Percentiles rank a stretch among this genome's conserved stretches.
Evolutionary conservation across 2,113 vertebrate genomes (phyloP).

Genomic region (Puma concolor): DNA sequence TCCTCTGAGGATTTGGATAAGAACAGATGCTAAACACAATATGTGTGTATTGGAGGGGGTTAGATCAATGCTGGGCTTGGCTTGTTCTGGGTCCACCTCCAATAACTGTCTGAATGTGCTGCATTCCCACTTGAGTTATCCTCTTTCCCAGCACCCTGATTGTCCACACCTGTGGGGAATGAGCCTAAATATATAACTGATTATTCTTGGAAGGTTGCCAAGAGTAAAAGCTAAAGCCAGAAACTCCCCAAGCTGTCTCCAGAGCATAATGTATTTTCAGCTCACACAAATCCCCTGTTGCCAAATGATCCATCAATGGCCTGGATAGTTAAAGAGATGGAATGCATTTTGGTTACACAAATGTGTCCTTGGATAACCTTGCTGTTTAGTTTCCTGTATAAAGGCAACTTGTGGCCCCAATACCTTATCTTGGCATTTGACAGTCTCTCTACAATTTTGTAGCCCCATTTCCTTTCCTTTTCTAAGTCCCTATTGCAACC

Average conservation of each 20-base stretch:
- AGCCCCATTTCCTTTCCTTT: not conserved
- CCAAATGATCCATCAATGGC: conserved; percentile 22
- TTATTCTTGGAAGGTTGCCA: conserved; percentile 66
- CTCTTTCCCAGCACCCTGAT: not conserved
- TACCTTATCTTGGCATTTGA: not conserved
- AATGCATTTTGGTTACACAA: not conserved
- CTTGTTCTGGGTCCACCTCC: not conserved
- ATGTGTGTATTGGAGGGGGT: not conserved
- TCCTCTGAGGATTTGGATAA: not conserved
- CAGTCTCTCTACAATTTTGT: not conserved
- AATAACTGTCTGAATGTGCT: not conserved
- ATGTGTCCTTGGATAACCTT: not conserved
- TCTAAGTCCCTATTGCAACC: not conserved
- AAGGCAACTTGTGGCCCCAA: not conserved
- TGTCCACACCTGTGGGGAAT: conserved; percentile 31
- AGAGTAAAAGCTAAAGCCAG: conserved; percentile 17
- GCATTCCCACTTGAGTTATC: not conserved
- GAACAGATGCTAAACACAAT: not conserved
- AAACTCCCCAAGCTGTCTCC: conserved; percentile 40
- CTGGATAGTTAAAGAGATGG: not conserved
- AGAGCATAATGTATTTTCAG: conserved; percentile 45
- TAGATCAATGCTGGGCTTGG: not conserved
- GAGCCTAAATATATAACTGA: conserved; percentile 51
- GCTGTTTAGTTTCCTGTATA: not conserved
- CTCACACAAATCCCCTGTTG: not conserved